Evolutionary conservation across 1,140 invertebrate species (phyloP).

Genomic region (Drosophila nasuta): DNA sequence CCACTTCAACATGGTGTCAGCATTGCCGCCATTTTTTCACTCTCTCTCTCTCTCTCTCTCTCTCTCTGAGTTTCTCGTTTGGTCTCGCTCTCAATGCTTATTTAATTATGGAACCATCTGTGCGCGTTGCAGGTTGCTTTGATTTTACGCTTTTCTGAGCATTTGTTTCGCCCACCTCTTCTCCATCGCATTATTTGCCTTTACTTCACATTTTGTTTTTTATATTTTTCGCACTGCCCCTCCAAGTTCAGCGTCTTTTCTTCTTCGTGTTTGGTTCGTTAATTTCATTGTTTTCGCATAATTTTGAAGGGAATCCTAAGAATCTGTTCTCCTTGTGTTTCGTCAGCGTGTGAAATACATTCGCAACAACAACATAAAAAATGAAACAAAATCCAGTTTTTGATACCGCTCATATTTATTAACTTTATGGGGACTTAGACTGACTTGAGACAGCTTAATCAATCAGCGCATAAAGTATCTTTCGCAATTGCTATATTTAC

Average conservation of each 20-base stretch:
- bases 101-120: constrained; percentile 81
- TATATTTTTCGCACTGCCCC: constrained; percentile 27
- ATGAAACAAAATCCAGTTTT: constrained; percentile 15
- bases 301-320: constrained; percentile 42
- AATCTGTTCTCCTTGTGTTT: not conserved
- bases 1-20: constrained; percentile 53
- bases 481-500: not conserved
- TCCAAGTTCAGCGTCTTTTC: constrained; percentile 28
- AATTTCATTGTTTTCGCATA: constrained; percentile 81
- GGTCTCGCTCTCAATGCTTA: constrained; percentile 58
- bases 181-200: constrained; percentile 29
- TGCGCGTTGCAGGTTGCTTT: constrained; percentile 76
- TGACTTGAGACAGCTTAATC: constrained; percentile 3
- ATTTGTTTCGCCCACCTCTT: constrained; percentile 50
- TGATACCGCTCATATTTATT: constrained; percentile 5
- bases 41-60: not conserved
- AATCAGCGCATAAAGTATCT: constrained; percentile 7
- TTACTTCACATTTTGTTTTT: constrained; percentile 7
- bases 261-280: constrained; percentile 78
- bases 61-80: not conserved
- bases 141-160: constrained; percentile 80
- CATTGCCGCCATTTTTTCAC: constrained; percentile 57
- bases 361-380: constrained; percentile 9
- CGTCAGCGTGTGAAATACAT: constrained; percentile 23
- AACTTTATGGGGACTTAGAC: constrained; percentile 6